Conservation (phyloP, 2,113 vertebrate genomes). For the Calyptommatus sinebrachiatus region DNA sequence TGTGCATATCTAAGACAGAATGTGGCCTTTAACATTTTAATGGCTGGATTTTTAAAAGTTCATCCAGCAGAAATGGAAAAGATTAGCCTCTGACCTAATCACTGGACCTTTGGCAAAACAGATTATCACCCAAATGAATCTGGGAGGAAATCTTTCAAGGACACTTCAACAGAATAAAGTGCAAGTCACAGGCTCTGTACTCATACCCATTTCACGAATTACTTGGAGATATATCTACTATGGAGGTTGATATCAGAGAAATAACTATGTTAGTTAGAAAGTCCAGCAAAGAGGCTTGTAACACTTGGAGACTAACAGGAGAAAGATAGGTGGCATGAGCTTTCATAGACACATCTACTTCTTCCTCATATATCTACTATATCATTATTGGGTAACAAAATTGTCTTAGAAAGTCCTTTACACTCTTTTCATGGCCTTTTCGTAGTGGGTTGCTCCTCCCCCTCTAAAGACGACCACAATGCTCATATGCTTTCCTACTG, state of each 20-base stretch:
- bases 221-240: not conserved
- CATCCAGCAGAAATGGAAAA: slow-evolving; percentile 29
- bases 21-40: slow-evolving; percentile 40
- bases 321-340: too few relatives aligned
- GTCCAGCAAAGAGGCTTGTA: too few relatives aligned
- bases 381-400: not conserved
- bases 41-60: slow-evolving; percentile 36
- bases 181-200: not conserved
- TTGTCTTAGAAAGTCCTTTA: not conserved
- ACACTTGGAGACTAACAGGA: too few relatives aligned
- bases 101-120: slow-evolving; percentile 35
- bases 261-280: too few relatives aligned
- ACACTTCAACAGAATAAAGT: not conserved
- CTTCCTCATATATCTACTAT: too few relatives aligned
- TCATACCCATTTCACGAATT: not conserved
- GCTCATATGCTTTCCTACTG: too few relatives aligned
- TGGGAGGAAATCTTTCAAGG: not conserved
- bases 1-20: slow-evolving; percentile 24
- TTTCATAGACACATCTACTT: too few relatives aligned
- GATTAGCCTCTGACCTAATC: slow-evolving; percentile 39
- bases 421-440: too few relatives aligned
- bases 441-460: too few relatives aligned
- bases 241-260: too few relatives aligned
- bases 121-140: slow-evolving; percentile 21
- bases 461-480: too few relatives aligned